Evolutionary conservation across 2,113 vertebrate species (phyloP).

Genomic region (Chamaetylas fuelleborni): DNA sequence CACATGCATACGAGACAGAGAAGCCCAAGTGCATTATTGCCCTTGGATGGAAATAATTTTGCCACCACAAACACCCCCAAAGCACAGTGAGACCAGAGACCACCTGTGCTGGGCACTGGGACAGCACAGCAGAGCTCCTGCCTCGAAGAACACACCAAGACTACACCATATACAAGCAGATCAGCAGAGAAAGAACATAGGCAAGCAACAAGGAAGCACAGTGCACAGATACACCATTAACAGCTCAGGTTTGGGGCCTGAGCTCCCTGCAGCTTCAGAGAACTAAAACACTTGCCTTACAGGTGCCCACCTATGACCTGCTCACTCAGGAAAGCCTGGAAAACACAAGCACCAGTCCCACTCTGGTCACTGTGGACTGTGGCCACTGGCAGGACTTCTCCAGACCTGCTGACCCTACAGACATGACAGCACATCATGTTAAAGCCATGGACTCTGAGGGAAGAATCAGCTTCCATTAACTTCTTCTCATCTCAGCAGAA

Average conservation of each 20-base stretch:
- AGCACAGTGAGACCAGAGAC: neutral
- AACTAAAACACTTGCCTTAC: neutral
- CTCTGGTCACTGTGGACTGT: neutral
- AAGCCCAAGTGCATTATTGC: neutral
- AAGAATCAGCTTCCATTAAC: neutral
- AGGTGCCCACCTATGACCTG: neutral
- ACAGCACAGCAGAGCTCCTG: neutral
- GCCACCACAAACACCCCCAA: neutral
- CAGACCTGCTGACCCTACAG: neutral
- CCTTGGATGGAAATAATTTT: neutral
- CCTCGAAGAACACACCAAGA: neutral
- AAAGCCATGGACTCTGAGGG: neutral
- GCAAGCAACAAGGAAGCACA: neutral
- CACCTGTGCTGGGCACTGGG: neutral
- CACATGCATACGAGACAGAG: fast-evolving
- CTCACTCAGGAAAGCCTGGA: neutral
- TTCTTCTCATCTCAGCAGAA: neutral
- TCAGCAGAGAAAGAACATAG: neutral
- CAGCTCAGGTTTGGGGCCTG: neutral
- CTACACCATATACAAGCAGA: neutral
- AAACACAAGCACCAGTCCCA: neutral
- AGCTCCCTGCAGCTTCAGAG: neutral
- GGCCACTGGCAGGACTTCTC: neutral
- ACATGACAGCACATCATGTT: neutral
- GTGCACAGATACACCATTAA: neutral